Conservation (phyloP, 2,113 vertebrate species). For the Motacilla tschutschensis region DNA sequence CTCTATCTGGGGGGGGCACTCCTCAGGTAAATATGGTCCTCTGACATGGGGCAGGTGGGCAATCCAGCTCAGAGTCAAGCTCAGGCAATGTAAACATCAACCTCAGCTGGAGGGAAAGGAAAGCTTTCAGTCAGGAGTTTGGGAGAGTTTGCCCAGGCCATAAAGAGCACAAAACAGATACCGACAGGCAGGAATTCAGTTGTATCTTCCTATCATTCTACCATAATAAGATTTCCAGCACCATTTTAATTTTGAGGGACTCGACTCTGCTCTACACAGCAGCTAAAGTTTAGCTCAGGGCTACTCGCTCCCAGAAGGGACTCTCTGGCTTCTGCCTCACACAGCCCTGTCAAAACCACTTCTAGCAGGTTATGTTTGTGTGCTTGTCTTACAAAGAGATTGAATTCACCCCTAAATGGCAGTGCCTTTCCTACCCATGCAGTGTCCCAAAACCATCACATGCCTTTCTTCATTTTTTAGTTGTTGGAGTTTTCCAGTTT, state of each 20-base stretch:
- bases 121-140: background rate
- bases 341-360: background rate
- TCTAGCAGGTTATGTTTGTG: background rate
- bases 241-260: background rate
- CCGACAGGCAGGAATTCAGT: background rate
- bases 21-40: background rate
- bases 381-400: background rate
- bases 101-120: background rate
- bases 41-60: background rate
- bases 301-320: background rate
- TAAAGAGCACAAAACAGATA: background rate
- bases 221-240: background rate
- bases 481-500: background rate
- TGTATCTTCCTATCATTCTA: background rate
- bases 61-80: background rate
- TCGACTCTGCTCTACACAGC: background rate
- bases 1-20: fast-evolving
- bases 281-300: background rate
- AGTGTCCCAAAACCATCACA: background rate
- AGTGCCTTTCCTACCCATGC: background rate
- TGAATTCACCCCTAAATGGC: background rate
- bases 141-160: background rate
- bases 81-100: background rate
- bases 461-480: background rate
- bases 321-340: background rate